Conservation (phyloP, 1,140 invertebrate species). For the Venturia canescens region DNA sequence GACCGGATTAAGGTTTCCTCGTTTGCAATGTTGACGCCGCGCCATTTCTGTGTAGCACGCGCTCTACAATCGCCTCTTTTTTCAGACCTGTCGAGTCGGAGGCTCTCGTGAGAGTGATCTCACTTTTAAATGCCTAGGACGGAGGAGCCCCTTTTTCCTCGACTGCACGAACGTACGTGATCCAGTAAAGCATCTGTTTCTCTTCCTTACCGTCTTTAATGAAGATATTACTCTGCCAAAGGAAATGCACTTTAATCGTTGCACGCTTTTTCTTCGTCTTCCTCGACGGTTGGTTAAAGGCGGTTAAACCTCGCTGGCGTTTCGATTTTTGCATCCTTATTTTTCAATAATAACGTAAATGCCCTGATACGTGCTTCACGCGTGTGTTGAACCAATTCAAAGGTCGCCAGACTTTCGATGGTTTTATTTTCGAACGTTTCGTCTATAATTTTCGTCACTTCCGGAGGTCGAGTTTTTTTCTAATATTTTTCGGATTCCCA, state of each 20-base stretch:
- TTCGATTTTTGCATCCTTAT: too few species aligned
- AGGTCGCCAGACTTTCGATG: too few species aligned
- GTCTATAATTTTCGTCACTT: too few species aligned
- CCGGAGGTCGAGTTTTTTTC: too few species aligned
- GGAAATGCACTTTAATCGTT: background rate
- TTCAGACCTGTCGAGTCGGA: background rate
- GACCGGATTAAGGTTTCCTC: background rate
- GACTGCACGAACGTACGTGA: background rate
- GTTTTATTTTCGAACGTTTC: too few species aligned
- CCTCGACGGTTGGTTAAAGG: background rate
- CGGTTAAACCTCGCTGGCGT: too few species aligned
- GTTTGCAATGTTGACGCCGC: background rate
- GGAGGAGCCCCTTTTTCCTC: background rate
- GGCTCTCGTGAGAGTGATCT: background rate
- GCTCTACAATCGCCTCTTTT: slow-evolving; percentile 34
- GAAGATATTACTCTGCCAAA: background rate
- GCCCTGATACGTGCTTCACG: too few species aligned
- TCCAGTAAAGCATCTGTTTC: background rate
- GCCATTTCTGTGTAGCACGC: background rate
- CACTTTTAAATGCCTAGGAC: background rate
- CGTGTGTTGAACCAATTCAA: too few species aligned
- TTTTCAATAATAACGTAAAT: too few species aligned
- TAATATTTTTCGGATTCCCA: too few species aligned
- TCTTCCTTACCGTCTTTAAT: background rate
- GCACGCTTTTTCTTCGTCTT: background rate